Base-by-base conservation (phyloP, 2,113 vertebrate species). In the Phocoena phocoena region DNA sequence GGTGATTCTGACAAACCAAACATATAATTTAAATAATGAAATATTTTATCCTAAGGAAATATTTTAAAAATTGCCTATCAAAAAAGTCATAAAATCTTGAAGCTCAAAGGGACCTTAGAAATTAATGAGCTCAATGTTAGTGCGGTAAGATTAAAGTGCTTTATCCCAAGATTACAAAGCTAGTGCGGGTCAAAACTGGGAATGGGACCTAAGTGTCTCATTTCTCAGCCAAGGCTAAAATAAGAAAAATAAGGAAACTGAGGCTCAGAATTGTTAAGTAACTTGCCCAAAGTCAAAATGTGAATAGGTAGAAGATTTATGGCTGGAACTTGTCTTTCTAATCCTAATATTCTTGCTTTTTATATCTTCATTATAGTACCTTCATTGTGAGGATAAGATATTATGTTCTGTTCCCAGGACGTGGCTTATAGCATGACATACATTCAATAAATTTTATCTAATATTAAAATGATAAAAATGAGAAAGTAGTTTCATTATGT, bases 1-100 rank as follows among this genome's bases (percentile, higher is more conserved):
- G 55, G 53, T 60, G 20, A 93, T 74, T 88, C 50, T 74, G 28
- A 87, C 41, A 95, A 84, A 62, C 14, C 25, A 92, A 96, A 73
- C 38, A 11, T 10, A 63, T 15, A 65, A n/a, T 92, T 94, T 95
- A 91, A 82, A 85, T 74, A 70, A 96, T 90, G 55, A 96, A 97
- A 71, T 11, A 21, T 97, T 73, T 90, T 88, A 93, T 3, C 1
- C n/a, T 77, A 63, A 88, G 70, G 50, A n/a, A 97, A 96, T 95
- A 96, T 67, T 84, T n/a, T 62, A 91, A 81, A 98, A 95, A 95
- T 80, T 82, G 13, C 67, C 88, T 84, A 68, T 80, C 70, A 93
- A 73, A 90, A 67, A 94, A 86, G 20, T 96, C 12, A 8, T 95
- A 90, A 90, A 71, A 90, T 93, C 36, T 79, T 87, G 62, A 90